Conservation (phyloP, 1,140 invertebrate genomes). For the Orussus abietinus region DNA sequence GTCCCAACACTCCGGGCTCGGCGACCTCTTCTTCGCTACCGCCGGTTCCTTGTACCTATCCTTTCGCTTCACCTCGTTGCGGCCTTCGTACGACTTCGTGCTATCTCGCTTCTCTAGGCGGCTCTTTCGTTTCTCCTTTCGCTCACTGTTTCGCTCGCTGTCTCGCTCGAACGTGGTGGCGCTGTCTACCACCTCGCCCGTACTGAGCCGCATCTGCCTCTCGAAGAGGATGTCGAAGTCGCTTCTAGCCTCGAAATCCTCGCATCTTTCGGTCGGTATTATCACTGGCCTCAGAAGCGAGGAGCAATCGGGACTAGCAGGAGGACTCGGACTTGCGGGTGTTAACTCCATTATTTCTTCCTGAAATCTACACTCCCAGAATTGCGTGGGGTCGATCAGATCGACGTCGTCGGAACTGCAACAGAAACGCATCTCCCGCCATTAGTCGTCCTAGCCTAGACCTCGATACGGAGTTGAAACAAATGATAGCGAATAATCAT, state of each 20-base stretch:
- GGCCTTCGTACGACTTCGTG: too few species aligned
- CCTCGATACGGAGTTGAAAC: not conserved
- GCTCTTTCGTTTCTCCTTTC: too few species aligned
- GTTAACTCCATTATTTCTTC: slow-evolving; percentile 30
- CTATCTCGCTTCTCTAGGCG: too few species aligned
- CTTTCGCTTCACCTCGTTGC: too few species aligned
- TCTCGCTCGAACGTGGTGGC: too few species aligned
- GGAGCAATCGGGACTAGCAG: slow-evolving; percentile 31
- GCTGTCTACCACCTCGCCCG: too few species aligned
- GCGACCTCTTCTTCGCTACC: too few species aligned
- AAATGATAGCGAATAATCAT: not conserved
- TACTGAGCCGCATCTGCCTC: too few species aligned
- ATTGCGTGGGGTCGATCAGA: not conserved
- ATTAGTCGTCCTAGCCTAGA: too few species aligned
- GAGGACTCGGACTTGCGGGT: slow-evolving; percentile 48
- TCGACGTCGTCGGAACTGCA: slow-evolving; percentile 5
- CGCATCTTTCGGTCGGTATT: slow-evolving; percentile 44
- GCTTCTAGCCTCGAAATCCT: slow-evolving; percentile 12
- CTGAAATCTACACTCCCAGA: not conserved
- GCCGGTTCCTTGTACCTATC: too few species aligned
- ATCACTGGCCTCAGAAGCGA: slow-evolving; percentile 31
- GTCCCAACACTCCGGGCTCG: too few species aligned
- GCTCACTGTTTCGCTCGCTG: too few species aligned
- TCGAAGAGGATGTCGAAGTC: slow-evolving; percentile 19
- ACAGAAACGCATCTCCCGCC: slow-evolving; percentile 1